Percentiles rank a stretch among this genome's conserved stretches.
phyloP scores from a whole-genome alignment of 2,888 invertebrate species.

The Colostygia pectinataria region DNA sequence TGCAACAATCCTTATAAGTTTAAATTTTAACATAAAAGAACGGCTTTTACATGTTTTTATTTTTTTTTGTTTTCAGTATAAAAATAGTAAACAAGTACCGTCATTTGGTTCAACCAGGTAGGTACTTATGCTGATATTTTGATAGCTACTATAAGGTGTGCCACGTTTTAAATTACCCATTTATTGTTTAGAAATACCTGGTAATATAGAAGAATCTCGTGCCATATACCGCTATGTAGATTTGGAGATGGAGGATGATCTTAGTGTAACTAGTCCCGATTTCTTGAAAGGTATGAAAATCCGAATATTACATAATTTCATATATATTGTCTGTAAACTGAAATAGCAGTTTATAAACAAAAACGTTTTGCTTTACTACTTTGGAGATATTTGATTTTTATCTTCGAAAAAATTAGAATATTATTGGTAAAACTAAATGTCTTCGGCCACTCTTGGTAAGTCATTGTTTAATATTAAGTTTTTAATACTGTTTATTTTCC shows the following conservation, averaged over 20 bases:
- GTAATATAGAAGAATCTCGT: constrained; percentile 7
- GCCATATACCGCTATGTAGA: constrained; percentile 28
- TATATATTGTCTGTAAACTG: too few relatives aligned
- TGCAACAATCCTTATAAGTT: background rate
- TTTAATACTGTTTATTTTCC: too few relatives aligned
- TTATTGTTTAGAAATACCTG: constrained; percentile 8
- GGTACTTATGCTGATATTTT: constrained; percentile 9
- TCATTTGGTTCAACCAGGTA: constrained; percentile 55
- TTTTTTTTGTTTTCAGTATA: constrained; percentile 55
- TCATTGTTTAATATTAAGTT: too few relatives aligned
- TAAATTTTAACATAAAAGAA: background rate
- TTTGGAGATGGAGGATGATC: constrained; percentile 39
- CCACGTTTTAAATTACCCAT: background rate
- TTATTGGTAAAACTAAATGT: too few relatives aligned
- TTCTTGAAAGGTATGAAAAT: constrained; percentile 39
- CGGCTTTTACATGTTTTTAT: constrained; percentile 11
- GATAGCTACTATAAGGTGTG: background rate
- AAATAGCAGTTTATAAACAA: too few relatives aligned
- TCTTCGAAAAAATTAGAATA: too few relatives aligned
- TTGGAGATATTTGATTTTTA: too few relatives aligned
- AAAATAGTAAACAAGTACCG: constrained; percentile 59
- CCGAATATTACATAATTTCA: too few relatives aligned
- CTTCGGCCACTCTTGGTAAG: too few relatives aligned
- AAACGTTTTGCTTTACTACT: too few relatives aligned
- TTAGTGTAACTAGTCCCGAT: constrained; percentile 41